Conservation (phyloP, 2,888 invertebrate species). For the Brachyptera putata region DNA sequence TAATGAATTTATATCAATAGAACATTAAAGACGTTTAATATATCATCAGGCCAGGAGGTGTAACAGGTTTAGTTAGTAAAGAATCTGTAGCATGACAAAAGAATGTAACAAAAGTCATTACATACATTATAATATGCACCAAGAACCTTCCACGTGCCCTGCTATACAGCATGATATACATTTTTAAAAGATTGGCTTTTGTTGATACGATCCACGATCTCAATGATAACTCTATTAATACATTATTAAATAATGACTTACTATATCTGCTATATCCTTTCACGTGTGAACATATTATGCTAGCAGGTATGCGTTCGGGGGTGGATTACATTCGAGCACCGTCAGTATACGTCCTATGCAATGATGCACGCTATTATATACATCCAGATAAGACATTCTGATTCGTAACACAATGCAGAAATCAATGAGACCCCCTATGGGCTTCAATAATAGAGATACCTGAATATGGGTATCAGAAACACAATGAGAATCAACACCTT, state of each 20-base stretch:
- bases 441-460: constrained; percentile 4
- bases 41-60: too few relatives aligned
- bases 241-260: background rate
- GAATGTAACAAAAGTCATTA: too few relatives aligned
- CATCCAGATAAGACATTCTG: background rate
- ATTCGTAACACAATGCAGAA: background rate
- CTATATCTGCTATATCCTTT: background rate
- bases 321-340: background rate
- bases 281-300: constrained; percentile 5
- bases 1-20: too few relatives aligned
- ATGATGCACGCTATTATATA: background rate
- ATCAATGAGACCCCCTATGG: constrained; percentile 8
- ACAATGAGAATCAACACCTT: background rate
- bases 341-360: background rate
- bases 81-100: too few relatives aligned
- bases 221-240: background rate
- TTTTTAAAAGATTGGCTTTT: too few relatives aligned
- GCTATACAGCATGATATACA: too few relatives aligned
- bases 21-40: too few relatives aligned
- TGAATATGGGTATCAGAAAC: constrained; percentile 7
- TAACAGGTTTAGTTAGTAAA: too few relatives aligned
- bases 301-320: too few relatives aligned
- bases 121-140: too few relatives aligned
- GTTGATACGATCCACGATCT: too few relatives aligned
- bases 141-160: too few relatives aligned